Base-by-base conservation (phyloP, 2,797 vertebrate genomes). In the Pampus argenteus region DNA sequence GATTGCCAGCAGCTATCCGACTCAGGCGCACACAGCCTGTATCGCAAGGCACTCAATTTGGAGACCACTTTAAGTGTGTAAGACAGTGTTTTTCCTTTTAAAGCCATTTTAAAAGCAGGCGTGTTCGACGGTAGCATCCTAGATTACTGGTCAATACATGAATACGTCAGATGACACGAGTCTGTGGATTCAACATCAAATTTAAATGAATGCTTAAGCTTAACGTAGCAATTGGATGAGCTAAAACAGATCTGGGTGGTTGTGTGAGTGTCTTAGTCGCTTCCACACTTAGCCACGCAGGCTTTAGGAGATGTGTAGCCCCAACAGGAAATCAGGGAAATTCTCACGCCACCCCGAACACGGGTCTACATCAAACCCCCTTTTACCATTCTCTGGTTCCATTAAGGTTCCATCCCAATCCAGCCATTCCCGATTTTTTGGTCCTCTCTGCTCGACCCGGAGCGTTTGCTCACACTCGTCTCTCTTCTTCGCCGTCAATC, bases 21-120 rank as follows among this genome's bases (percentile, higher is more conserved):
- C n/a, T 61, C 44, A 26, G 68, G 56, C 62, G 0, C 34, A 34
- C 8, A 59, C 49, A 4, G 36, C 57, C 47, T 10, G 54, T 8
- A 56, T 68, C 45, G 26, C 64, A 73, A 91, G 89, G 89, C 90
- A 91, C 89, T 81, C 75, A 4, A 44, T 82, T 61, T 66, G 44
- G 34, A 78, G 34, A 76, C 48, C 75, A 36, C 55, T 65, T 71
- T 2, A 26, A 65, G 45, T 20, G 29, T 28, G 73, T 4, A 54
- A 0, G 31, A 57, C 63, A 38, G 8, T 31, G 18, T 65, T 60
- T 57, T 58, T 36, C 13, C 23, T 42, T 29, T 36, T 15, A 0
- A 20, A 63, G 17, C n/a, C 26, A 23, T 29, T 59, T 73, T 48
- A 51, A 51, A 68, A 69, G 65, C 54, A 20, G 38, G 0, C 7